phyloP scores from a whole-genome alignment of 2,888 invertebrate species.

The Ophioninae sp. region DNA sequence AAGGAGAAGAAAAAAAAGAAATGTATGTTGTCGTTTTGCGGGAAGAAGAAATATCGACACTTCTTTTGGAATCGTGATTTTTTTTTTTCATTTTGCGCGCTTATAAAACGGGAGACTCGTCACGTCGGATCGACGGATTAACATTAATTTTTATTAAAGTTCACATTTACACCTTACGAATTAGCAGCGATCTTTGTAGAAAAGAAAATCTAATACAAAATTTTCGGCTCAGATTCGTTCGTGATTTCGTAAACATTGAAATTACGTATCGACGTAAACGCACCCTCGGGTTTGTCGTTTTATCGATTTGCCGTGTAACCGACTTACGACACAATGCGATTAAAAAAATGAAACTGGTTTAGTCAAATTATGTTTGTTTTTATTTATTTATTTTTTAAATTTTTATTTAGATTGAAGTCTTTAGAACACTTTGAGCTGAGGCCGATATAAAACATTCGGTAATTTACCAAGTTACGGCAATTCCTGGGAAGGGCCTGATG shows the following conservation, averaged over 20 bases:
- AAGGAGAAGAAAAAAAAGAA: slow-evolving; percentile 17
- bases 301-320: neutral
- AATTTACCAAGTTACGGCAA: neutral
- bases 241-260: neutral
- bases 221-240: neutral
- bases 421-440: neutral
- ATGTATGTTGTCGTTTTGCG: neutral
- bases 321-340: neutral
- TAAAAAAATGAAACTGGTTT: neutral
- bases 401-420: neutral
- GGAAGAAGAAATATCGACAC: slow-evolving; percentile 16
- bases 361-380: neutral
- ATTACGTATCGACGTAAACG: neutral
- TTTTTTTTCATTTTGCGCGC: neutral
- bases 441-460: neutral
- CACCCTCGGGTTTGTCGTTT: neutral
- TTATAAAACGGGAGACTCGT: slow-evolving; percentile 30
- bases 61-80: slow-evolving; percentile 5
- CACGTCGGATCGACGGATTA: slow-evolving; percentile 22
- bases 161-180: neutral
- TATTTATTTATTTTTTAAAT: neutral
- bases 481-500: neutral
- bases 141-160: neutral
- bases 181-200: neutral
- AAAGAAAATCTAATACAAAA: neutral